These are phyloP conservation scores for Cataglyphis cursor DNA, from an alignment of 2,888 invertebrate species.

Conservation along the genomic window DNA sequence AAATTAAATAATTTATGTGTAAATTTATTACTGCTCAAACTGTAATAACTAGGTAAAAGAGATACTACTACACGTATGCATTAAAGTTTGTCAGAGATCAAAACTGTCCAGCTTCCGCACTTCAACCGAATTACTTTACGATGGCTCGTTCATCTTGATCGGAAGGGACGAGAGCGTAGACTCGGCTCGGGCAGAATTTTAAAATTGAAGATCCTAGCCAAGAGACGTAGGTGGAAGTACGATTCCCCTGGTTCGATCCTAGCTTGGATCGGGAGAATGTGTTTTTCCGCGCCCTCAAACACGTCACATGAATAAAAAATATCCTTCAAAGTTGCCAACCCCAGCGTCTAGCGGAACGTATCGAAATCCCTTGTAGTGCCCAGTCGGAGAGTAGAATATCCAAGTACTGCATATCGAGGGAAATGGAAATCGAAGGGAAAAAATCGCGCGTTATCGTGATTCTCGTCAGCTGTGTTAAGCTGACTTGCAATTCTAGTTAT, in stretches of 20 bases:
- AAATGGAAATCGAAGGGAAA: slow-evolving; percentile 54
- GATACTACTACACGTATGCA: not conserved
- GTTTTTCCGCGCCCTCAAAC: slow-evolving; percentile 85
- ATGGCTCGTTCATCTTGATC: slow-evolving; percentile 45
- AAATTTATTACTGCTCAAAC: not conserved
- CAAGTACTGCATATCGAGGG: slow-evolving; percentile 66
- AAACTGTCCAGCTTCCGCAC: slow-evolving; percentile 3
- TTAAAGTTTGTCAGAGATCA: slow-evolving; percentile 31
- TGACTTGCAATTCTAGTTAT: not conserved
- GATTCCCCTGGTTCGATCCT: slow-evolving; percentile 61
- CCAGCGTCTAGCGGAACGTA: slow-evolving; percentile 75
- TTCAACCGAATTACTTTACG: slow-evolving; percentile 29
- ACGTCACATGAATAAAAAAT: slow-evolving; percentile 86
- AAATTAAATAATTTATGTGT: not conserved
- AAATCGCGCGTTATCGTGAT: slow-evolving; percentile 46
- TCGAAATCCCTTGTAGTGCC: slow-evolving; percentile 57
- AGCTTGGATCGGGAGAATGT: slow-evolving; percentile 83
- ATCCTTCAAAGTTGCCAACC: slow-evolving; percentile 85
- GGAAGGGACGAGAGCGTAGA: slow-evolving; percentile 32
- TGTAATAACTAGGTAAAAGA: not conserved
- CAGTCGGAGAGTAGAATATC: slow-evolving; percentile 60
- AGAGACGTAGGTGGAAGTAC: slow-evolving; percentile 61
- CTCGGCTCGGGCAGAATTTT: slow-evolving; percentile 70
- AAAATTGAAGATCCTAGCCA: slow-evolving; percentile 74
- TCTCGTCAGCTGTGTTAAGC: slow-evolving; percentile 16